A percentile compares a stretch with the other conserved stretches of the same genome.
These are phyloP conservation scores for Simalia tracyae DNA, from an alignment of 2,797 vertebrate genomes.

Conservation along the genomic window DNA sequence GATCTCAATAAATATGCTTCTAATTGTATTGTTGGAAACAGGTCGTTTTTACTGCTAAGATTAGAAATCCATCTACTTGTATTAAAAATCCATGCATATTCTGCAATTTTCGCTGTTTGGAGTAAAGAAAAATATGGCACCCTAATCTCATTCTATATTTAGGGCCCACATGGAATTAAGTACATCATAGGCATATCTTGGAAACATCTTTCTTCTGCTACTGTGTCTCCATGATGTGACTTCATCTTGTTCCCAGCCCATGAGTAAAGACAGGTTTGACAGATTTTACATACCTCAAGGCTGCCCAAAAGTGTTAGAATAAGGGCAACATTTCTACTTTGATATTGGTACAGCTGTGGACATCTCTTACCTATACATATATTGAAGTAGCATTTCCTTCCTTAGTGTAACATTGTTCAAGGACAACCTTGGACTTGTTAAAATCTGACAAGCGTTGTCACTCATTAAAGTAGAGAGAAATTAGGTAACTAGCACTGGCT, in stretches of 20 bases:
- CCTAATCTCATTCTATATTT: not conserved
- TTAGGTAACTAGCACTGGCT: not conserved
- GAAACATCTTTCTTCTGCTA: not conserved
- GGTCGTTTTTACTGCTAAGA: not conserved
- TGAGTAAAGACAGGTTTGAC: not conserved
- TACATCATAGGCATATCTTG: not conserved
- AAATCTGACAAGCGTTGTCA: not conserved
- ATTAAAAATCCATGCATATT: not conserved
- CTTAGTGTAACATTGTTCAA: not conserved
- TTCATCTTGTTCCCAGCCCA: not conserved
- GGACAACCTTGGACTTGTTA: not conserved
- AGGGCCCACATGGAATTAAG: not conserved
- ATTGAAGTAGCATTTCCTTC: not conserved
- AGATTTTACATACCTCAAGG: not conserved
- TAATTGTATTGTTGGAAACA: not conserved
- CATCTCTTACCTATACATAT: not conserved
- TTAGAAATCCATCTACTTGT: not conserved
- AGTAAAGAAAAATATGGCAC: not conserved
- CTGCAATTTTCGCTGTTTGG: not conserved
- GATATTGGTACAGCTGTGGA: not conserved
- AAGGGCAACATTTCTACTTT: not conserved
- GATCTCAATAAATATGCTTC: not conserved
- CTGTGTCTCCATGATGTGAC: not conserved
- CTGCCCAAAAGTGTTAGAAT: not conserved
- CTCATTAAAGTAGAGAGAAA: not conserved